phyloP scores from a whole-genome alignment of 2,888 invertebrate species.

The Caenorhabditis imperialis region DNA sequence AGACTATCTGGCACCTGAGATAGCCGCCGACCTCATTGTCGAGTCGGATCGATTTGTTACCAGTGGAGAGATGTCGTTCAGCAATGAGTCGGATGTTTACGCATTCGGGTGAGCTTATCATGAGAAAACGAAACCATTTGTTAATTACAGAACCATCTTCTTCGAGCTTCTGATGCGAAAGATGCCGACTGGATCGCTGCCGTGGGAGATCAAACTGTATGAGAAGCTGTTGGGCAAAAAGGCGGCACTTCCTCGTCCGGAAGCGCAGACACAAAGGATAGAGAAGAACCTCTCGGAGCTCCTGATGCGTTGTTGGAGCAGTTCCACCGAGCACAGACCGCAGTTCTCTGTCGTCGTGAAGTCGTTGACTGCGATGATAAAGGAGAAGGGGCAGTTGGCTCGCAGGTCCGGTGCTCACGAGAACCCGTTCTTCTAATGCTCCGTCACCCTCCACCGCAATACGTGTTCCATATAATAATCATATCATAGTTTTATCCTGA shows the following conservation, averaged over 20 bases:
- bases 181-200: constrained; percentile 56
- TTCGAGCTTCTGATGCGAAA: constrained; percentile 85
- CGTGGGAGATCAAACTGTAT: constrained; percentile 80
- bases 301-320: constrained; percentile 94
- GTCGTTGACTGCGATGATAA: constrained; percentile 21
- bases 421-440: constrained; percentile 41
- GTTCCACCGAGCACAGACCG: constrained; percentile 87
- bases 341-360: constrained; percentile 83
- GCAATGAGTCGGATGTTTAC: constrained; percentile 92
- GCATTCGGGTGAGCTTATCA: constrained; percentile 89
- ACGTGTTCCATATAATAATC: constrained; percentile 24
- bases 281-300: constrained; percentile 82
- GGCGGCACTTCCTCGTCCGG: constrained; percentile 30
- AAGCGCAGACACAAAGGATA: constrained; percentile 17
- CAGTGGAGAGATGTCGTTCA: constrained; percentile 87
- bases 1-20: constrained; percentile 97
- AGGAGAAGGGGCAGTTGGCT: constrained; percentile 22
- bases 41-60: constrained; percentile 6
- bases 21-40: constrained; percentile 80
- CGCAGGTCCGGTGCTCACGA: constrained; percentile 29
- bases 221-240: constrained; percentile 48
- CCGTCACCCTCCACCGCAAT: neutral
- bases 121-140: too few species aligned
- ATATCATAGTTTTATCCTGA: constrained; percentile 49
- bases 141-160: constrained; percentile 89